Percentiles rank a stretch among this genome's conserved stretches.
Conservation (phyloP, 2,797 vertebrate genomes). For the Pygocentrus nattereri region DNA sequence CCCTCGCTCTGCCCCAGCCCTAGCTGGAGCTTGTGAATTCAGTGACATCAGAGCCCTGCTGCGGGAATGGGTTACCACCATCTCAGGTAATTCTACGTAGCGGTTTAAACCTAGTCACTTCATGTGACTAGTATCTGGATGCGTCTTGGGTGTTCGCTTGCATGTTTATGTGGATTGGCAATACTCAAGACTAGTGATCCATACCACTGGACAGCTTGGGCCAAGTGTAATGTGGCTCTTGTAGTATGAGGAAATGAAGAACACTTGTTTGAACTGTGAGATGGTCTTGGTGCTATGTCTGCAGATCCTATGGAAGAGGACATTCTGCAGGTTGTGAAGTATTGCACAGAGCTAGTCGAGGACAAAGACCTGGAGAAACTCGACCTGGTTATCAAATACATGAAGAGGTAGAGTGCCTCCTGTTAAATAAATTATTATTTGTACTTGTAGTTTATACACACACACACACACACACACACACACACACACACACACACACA, state of each 20-base stretch:
- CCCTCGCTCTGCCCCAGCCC: slow-evolving; percentile 81
- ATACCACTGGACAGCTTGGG: background rate
- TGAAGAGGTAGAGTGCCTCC: slow-evolving; percentile 86
- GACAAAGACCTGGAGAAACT: slow-evolving; percentile 97
- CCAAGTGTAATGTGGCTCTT: background rate
- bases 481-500: no score
- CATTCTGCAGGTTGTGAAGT: slow-evolving; percentile 96
- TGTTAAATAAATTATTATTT: no score
- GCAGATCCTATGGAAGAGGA: slow-evolving; percentile 99
- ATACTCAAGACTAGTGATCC: background rate
- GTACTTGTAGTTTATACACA: no score
- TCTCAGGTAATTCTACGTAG: slow-evolving; percentile 77
- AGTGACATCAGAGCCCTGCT: slow-evolving; percentile 89
- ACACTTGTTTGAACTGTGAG: background rate
- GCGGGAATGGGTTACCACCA: slow-evolving; percentile 96
- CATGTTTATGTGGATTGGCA: no score
- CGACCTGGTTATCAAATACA: slow-evolving; percentile 96
- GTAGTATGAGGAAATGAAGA: background rate
- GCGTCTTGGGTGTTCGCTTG: no score
- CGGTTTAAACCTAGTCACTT: no score
- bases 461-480: no score
- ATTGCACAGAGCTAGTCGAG: slow-evolving; percentile 97
- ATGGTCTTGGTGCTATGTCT: slow-evolving; percentile 49
- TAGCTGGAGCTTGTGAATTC: slow-evolving; percentile 93
- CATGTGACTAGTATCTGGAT: no score